These are phyloP conservation scores for Drosophila anceps DNA, from an alignment of 2,888 invertebrate genomes.

Conservation along the genomic window DNA sequence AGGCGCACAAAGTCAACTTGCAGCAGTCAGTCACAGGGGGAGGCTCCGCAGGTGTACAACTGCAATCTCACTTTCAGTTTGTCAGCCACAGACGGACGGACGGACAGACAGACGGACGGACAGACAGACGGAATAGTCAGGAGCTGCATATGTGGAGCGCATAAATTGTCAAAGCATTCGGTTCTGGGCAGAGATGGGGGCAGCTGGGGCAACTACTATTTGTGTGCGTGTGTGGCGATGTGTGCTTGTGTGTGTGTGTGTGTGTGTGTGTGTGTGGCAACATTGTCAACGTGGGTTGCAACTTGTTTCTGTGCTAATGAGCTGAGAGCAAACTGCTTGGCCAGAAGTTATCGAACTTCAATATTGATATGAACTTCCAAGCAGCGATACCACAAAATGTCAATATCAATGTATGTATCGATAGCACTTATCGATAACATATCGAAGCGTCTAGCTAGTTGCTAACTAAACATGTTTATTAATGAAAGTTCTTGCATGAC, in stretches of 20 bases:
- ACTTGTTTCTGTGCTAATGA: constrained; percentile 42
- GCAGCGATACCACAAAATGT: neutral
- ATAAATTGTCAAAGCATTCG: constrained; percentile 52
- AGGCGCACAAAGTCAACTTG: constrained; percentile 55
- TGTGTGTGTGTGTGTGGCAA: constrained; percentile 17
- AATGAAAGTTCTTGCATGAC: neutral
- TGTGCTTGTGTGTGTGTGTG: neutral
- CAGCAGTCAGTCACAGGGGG: constrained; percentile 31
- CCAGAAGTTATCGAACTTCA: neutral
- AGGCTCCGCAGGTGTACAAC: constrained; percentile 40
- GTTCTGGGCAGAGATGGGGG: neutral
- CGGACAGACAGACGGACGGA: neutral
- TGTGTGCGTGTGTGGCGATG: neutral
- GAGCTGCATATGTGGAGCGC: constrained; percentile 57
- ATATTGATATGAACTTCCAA: constrained; percentile 1
- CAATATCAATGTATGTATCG: neutral
- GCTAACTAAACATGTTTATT: neutral
- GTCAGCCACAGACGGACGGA: constrained; percentile 27
- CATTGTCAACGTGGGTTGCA: constrained; percentile 24
- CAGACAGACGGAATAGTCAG: constrained; percentile 3
- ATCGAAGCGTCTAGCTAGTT: neutral
- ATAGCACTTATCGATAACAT: neutral
- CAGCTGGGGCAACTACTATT: neutral
- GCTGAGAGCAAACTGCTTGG: neutral
- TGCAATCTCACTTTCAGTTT: constrained; percentile 67